Evolutionary conservation across 2,113 vertebrate genomes (phyloP).

Genomic region (Notothenia rossii): DNA sequence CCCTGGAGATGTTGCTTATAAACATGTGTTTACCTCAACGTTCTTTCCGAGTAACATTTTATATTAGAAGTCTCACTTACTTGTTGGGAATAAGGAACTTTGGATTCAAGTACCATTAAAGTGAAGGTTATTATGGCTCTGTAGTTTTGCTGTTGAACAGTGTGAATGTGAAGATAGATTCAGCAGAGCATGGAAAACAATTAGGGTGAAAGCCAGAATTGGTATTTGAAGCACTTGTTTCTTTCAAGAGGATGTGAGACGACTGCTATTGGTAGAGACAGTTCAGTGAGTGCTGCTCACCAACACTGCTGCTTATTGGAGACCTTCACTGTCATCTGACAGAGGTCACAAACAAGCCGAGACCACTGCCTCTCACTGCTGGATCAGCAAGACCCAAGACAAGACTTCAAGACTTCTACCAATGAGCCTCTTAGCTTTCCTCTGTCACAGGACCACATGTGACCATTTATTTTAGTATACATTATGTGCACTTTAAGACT

Average conservation of each 20-base stretch:
- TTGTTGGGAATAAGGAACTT: conserved; percentile 35
- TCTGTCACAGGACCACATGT: background rate
- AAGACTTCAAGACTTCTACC: too few relatives aligned
- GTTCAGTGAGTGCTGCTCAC: conserved; percentile 64
- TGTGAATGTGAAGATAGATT: conserved; percentile 48
- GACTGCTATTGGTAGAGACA: conserved; percentile 69
- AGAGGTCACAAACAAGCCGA: conserved; percentile 74
- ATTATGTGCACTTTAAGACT: conserved; percentile 36
- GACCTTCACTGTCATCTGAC: conserved; percentile 71
- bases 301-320: conserved; percentile 72
- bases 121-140: conserved; percentile 47
- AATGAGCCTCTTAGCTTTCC: too few relatives aligned
- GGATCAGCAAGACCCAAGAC: conserved; percentile 51
- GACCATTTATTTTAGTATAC: conserved; percentile 12
- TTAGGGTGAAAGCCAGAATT: conserved; percentile 63
- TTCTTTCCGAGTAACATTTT: background rate
- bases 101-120: conserved; percentile 48
- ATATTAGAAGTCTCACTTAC: conserved; percentile 33
- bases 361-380: conserved; percentile 41
- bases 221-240: conserved; percentile 72
- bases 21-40: conserved; percentile 7
- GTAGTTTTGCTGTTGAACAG: conserved; percentile 48
- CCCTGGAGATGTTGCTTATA: conserved; percentile 84
- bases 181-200: conserved; percentile 76
- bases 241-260: conserved; percentile 64